Evolutionary conservation across 2,888 invertebrate genomes (phyloP).

Genomic region (Aspidiotus destructor): DNA sequence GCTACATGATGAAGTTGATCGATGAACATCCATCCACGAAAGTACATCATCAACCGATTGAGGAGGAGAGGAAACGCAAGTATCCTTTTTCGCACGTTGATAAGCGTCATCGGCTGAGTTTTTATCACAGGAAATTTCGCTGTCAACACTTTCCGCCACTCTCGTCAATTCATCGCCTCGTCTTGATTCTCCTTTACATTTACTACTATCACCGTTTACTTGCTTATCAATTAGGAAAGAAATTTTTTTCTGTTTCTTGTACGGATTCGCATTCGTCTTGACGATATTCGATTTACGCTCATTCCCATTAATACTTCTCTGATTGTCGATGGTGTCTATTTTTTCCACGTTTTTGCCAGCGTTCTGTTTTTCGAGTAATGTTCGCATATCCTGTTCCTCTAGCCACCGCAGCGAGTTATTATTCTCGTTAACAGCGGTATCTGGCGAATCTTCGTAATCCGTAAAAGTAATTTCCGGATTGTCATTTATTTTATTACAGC

Average conservation of each 20-base stretch:
- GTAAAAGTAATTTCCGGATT: no score
- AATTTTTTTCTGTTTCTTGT: constrained; percentile 23
- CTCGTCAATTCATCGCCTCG: not conserved
- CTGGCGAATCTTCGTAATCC: not conserved
- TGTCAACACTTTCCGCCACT: not conserved
- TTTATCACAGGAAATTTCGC: not conserved
- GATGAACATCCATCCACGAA: constrained; percentile 34
- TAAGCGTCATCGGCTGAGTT: not conserved
- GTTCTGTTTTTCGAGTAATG: not conserved
- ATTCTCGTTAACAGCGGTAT: not conserved
- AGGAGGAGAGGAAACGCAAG: constrained; percentile 9
- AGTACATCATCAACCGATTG: constrained; percentile 32
- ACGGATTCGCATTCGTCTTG: constrained; percentile 1
- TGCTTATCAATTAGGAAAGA: constrained; percentile 7
- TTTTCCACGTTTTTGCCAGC: not conserved
- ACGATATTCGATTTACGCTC: not conserved
- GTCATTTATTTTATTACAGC: not conserved
- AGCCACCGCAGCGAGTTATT: not conserved
- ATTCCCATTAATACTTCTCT: not conserved
- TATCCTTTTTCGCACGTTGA: not conserved
- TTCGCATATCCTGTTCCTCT: not conserved
- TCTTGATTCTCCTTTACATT: not conserved
- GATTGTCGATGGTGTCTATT: not conserved
- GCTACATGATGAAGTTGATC: not conserved
- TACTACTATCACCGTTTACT: not conserved